A percentile compares a stretch with the other conserved stretches of the same genome.
Evolutionary conservation across 2,888 invertebrate species (phyloP).

Genomic region (Sclerodermus sp.): DNA sequence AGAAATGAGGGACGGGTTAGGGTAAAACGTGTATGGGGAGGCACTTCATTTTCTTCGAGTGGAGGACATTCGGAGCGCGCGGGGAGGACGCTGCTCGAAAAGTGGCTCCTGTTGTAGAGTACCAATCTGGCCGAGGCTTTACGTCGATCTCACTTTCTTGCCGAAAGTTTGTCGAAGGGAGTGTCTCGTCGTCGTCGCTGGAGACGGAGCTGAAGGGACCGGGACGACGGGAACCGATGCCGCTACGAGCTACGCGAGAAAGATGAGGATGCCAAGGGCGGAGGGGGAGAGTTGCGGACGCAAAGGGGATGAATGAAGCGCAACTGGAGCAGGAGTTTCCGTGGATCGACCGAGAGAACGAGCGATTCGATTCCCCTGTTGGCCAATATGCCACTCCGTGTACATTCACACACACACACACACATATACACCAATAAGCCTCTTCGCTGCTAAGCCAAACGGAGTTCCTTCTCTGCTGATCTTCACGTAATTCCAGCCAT

Average conservation of each 20-base stretch:
- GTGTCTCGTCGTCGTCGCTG: constrained; percentile 7
- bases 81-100: background rate
- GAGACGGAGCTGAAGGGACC: background rate
- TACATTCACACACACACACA: constrained; percentile 1
- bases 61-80: no score
- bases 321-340: constrained; percentile 21
- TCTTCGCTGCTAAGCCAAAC: background rate
- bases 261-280: background rate
- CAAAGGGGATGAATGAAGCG: constrained; percentile 20
- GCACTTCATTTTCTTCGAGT: no score
- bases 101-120: constrained; percentile 31
- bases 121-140: constrained; percentile 38
- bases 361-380: background rate
- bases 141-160: constrained; percentile 30
- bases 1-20: no score
- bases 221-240: background rate
- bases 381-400: constrained; percentile 1
- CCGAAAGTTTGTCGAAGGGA: constrained; percentile 25
- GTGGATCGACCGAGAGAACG: constrained; percentile 19
- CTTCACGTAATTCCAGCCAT: constrained; percentile 3
- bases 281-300: constrained; percentile 3
- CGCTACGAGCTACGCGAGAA: no score
- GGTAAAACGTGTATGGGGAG: no score
- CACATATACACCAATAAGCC: constrained; percentile 1
- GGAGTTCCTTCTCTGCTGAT: constrained; percentile 5